These are phyloP conservation scores for Planococcus citri DNA, from an alignment of 1,140 invertebrate genomes.

Conservation along the genomic window DNA sequence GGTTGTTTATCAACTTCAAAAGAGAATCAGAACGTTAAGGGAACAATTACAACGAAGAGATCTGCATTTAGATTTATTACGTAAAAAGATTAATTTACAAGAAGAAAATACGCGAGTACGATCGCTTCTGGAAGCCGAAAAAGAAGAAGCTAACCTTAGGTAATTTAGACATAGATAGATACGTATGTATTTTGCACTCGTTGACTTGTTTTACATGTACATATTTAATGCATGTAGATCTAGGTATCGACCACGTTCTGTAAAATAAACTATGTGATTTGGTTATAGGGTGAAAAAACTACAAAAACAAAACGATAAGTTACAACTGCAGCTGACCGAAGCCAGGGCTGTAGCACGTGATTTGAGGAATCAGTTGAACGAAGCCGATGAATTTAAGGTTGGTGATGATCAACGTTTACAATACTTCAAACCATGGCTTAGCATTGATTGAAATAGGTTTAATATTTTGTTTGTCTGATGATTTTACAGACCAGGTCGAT, in stretches of 20 bases:
- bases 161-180: too few relatives aligned
- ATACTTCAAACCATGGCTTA: too few relatives aligned
- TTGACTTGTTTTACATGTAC: too few relatives aligned
- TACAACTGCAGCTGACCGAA: constrained; percentile 57
- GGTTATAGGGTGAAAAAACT: constrained; percentile 56
- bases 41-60: constrained; percentile 84
- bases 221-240: too few relatives aligned
- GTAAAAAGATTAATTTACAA: constrained; percentile 70
- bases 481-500: constrained; percentile 58
- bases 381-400: constrained; percentile 72
- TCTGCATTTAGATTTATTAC: constrained; percentile 73
- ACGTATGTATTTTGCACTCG: too few relatives aligned
- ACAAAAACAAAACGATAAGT: constrained; percentile 58
- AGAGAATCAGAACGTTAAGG: constrained; percentile 60
- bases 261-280: too few relatives aligned
- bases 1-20: constrained; percentile 69
- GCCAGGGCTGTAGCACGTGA: constrained; percentile 56
- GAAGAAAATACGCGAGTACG: constrained; percentile 29
- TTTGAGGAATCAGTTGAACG: constrained; percentile 60
- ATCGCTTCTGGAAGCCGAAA: constrained; percentile 39
- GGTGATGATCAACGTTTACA: too few relatives aligned
- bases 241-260: too few relatives aligned
- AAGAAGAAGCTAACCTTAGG: constrained; percentile 60
- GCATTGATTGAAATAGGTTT: too few relatives aligned
- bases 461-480: too few relatives aligned